Evolutionary conservation across 2,113 vertebrate species (phyloP), one percentile per base, ranked within the genome.

Genomic region (Regulus satrapa): DNA sequence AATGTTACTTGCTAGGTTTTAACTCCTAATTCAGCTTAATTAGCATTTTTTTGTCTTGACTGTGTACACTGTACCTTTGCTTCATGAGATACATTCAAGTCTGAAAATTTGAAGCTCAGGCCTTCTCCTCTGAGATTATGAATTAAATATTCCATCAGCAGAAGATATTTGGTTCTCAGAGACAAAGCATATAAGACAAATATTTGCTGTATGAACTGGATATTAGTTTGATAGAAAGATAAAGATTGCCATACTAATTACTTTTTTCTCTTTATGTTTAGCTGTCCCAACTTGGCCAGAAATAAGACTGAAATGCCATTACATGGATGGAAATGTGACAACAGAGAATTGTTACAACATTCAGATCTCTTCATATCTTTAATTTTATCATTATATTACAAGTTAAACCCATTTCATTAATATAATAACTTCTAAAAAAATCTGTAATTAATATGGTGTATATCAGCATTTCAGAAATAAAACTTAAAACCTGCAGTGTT

Each of bases 281-380:
- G 99, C 98, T 99, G 73, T 99, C 99, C 72, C 98, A 98, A 18
- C 99, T 99, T 88, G 99, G 99, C 93, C 99, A 99, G 85, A 99
- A 99, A 96, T 99, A 98, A 94, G 77, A 91, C 69, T 74, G 89
- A 86, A 97, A 79, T 64, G 56, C 69, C 48, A 49, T 78, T 92
- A 84, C 77, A 73, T 89, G 86, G 83, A 78, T 69, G 88, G 79
- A 78, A 91, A 15, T 7, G 0, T 95, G 88, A 93, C 94, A 95
- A 97, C 88, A 92, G 89, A 94, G 92, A 92, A 91, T 91, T 82
- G 95, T 87, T 96, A 76, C 52, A 95, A 78, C 81, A 85, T 68
- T 96, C 74, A 79, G 83, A 94, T 88, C 73, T 78, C 92, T 92
- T 78, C 78, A 16, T 94, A 54, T 89, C 85, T 88, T n/a, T 88